Conservation (phyloP, 2,797 vertebrate genomes). For the Sebastes trivittatus region DNA sequence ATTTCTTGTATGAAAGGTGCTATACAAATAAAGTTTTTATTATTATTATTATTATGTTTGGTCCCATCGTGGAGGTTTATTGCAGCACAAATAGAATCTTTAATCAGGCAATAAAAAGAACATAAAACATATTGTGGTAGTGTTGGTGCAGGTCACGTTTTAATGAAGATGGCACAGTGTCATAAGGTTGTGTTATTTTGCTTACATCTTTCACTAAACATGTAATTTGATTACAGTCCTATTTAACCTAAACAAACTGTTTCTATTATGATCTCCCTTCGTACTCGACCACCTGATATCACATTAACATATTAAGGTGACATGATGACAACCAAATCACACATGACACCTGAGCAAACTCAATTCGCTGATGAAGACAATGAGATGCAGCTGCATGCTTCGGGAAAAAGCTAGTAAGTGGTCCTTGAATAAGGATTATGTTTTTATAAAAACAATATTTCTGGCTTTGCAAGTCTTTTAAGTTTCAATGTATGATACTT, state of each 20-base stretch:
- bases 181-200: neutral
- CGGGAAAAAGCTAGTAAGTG: neutral
- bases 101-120: neutral
- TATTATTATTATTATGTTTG: too few species aligned
- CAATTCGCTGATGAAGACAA: neutral
- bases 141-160: neutral
- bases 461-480: too few species aligned
- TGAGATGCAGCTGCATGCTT: neutral
- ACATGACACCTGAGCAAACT: too few species aligned
- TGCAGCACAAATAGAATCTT: neutral
- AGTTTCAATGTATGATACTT: too few species aligned
- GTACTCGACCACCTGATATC: too few species aligned
- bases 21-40: too few species aligned
- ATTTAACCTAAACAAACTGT: neutral
- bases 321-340: too few species aligned
- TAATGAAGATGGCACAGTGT: neutral
- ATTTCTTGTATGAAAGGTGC: too few species aligned
- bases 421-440: neutral
- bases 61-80: too few species aligned
- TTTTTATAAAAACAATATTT: neutral
- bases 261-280: neutral
- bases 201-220: neutral
- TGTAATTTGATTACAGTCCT: neutral
- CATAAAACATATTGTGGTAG: neutral
- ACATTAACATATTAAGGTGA: too few species aligned